Base-by-base conservation (phyloP, 1,140 invertebrate genomes). In the Drosophila kohkoa region DNA sequence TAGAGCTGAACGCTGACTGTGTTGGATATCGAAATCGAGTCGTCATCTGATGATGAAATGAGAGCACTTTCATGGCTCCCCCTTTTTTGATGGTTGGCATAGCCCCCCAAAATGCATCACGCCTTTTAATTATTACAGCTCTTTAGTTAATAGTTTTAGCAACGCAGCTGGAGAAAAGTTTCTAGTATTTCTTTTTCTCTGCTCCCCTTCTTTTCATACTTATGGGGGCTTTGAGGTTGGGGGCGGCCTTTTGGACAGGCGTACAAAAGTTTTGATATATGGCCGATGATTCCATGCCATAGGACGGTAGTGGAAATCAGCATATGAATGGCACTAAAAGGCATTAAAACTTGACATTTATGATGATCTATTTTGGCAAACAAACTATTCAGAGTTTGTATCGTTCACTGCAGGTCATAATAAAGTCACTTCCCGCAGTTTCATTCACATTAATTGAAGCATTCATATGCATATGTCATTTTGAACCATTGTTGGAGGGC, bases 131-230 rank as follows among this genome's bases (percentile, higher is more conserved):
- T 87, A 87, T 87, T 86, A 78, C 79, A 87, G 82, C 83, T 87
- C 82, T 87, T 87, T 87, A 87, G 82, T 88, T 87, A 87, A 87
- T 87, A 87, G 82, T 79, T 82, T 87, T 87, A 79, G 82, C 78
- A 79, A 80, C 82, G 72, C 80, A 83, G 81, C 81, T 82, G 81
- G 81, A 72, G 76, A 57, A 70, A 67, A 63, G 75, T 77, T 77
- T 72, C 11, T 55, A 25, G 20, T 10, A 11, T 35, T 28, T 41
- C 11, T n/a, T 30, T 6, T n/a, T 16, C 43, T 54, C 10, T 11
- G 13, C 32, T 11, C 41, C 41, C 35, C 62, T 41, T 25, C 20
- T 25, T 25, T 25, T 25, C 38, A 16, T 45, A n/a, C 41, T 62
- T 74, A 75, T 75, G 66, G 28, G 72, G 72, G 72, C 72, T 70